phyloP scores from a whole-genome alignment of 1,140 invertebrate genomes.

The Drosophila suzukii region DNA sequence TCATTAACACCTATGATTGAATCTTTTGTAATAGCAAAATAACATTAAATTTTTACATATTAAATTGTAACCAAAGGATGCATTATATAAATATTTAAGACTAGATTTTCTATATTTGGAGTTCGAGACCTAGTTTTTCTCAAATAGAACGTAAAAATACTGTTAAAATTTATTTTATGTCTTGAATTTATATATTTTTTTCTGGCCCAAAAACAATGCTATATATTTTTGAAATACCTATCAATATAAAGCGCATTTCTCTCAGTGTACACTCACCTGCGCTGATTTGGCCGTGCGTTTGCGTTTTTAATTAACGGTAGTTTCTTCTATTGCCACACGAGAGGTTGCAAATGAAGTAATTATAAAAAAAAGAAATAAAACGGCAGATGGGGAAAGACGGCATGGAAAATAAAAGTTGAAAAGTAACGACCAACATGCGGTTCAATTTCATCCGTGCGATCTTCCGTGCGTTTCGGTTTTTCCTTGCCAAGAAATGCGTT shows the following conservation, averaged over 20 bases:
- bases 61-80: no score
- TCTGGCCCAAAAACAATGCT: neutral
- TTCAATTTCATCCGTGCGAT: conserved; percentile 43
- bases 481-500: conserved; percentile 76
- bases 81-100: no score
- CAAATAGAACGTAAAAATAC: no score
- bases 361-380: conserved; percentile 49
- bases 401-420: conserved; percentile 39
- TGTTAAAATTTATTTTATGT: no score
- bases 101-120: no score
- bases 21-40: no score
- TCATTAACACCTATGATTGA: no score
- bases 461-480: conserved; percentile 34
- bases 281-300: conserved; percentile 69
- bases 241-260: neutral
- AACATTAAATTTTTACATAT: no score
- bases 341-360: conserved; percentile 81
- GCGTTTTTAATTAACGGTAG: conserved; percentile 77
- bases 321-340: conserved; percentile 77
- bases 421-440: conserved; percentile 63
- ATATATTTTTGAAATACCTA: neutral
- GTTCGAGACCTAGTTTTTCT: no score
- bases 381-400: conserved; percentile 33
- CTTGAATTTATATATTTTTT: no score
- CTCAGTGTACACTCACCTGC: conserved; percentile 25